Conservation (phyloP, 2,888 invertebrate species). For the Petrolisthes cinctipes region DNA sequence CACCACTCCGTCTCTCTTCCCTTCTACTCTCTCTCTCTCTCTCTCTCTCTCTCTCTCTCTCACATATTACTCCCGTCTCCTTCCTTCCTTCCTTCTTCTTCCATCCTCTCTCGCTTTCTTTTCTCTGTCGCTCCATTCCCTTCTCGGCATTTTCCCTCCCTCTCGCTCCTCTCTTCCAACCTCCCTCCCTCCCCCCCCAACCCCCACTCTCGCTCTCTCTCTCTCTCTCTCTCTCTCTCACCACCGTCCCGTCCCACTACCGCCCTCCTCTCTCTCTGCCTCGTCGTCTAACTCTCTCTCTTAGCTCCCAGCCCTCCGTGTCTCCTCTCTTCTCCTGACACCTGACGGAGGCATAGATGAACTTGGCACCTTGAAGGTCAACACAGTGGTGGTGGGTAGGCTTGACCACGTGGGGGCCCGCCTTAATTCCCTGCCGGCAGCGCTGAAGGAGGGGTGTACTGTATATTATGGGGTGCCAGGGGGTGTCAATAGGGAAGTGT, state of each 20-base stretch:
- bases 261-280: background rate
- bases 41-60: background rate
- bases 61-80: background rate
- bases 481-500: background rate
- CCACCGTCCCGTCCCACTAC: background rate
- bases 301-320: background rate
- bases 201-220: background rate
- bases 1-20: background rate
- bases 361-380: slow-evolving; percentile 3
- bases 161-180: background rate
- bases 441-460: slow-evolving; percentile 17
- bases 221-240: background rate
- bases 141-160: background rate
- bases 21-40: background rate
- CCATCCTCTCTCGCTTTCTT: slow-evolving; percentile 8
- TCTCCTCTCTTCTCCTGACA: slow-evolving; percentile 3
- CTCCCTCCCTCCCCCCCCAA: background rate
- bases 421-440: slow-evolving; percentile 19
- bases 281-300: background rate
- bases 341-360: slow-evolving; percentile 35
- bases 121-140: background rate
- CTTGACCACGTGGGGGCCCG: slow-evolving; percentile 23
- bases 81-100: background rate
- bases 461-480: background rate
- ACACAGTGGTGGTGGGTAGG: background rate